Percentiles rank a stretch among this genome's conserved stretches.
These are phyloP conservation scores for Rhodinocichla rosea DNA, from an alignment of 2,113 vertebrate genomes.

Conservation along the genomic window DNA sequence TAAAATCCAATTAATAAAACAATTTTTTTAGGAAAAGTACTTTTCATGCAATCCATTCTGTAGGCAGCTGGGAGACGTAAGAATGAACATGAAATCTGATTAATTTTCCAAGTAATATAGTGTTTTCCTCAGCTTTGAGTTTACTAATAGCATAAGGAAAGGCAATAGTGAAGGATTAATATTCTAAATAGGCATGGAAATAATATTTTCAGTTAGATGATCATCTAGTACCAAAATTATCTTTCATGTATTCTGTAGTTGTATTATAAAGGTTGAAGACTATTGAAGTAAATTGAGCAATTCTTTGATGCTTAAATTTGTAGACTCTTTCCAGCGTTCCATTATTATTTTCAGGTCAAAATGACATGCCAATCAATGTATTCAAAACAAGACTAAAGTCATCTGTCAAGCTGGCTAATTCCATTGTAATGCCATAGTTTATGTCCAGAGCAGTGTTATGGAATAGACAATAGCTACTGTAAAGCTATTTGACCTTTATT, in stretches of 20 bases:
- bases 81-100: background rate
- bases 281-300: background rate
- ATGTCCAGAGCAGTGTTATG: background rate
- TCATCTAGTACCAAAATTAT: background rate
- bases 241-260: constrained; percentile 7
- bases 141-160: background rate
- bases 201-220: background rate
- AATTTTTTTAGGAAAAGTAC: background rate
- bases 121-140: background rate
- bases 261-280: background rate
- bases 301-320: background rate
- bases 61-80: background rate
- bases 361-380: background rate
- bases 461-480: constrained; percentile 1
- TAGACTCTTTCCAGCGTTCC: background rate
- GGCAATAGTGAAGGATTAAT: background rate
- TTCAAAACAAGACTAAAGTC: background rate
- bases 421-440: background rate
- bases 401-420: background rate
- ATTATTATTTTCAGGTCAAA: constrained; percentile 12
- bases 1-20: background rate
- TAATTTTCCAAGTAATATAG: background rate
- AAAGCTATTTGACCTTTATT: background rate
- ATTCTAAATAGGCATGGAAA: background rate
- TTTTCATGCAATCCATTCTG: background rate